Evolutionary conservation across 2,113 vertebrate genomes (phyloP), one percentile per base, ranked within the genome.

Genomic region (Psammodynastes pulverulentus): DNA sequence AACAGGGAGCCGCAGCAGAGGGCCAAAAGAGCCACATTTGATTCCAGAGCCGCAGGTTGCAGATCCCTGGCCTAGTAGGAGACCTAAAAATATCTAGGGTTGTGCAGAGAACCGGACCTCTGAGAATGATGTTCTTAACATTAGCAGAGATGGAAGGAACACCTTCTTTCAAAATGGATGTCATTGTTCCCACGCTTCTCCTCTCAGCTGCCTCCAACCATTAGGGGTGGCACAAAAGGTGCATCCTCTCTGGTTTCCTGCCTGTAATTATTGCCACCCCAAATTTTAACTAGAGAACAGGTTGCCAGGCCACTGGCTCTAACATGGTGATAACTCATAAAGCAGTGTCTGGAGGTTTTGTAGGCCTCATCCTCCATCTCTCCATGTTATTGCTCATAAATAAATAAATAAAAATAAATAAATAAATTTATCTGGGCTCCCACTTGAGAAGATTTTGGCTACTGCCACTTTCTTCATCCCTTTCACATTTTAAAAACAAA

Each of bases 231-330:
- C 48, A 12, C 53, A n/a, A 56, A n/a, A 53, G 9, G n/a, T 56
- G n/a, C n/a, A 29, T 89, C 86, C 72, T 17, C 5, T 91, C 87
- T 67, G 62, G 12, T 67, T 67, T 95, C 93, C 92, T 94, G 93
- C 53, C 5, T 89, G 62, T 91, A 95, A 94, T 86, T 79, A 93
- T 86, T 23, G 93, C 93, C 85, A 91, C 95, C 95, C 96, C 95
- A 96, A 96, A 96, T 96, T 95, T 95, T 96, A 95, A 94, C 95
- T 95, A 94, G 94, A 95, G 96, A 97, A 95, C 94, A 96, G 91
- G 97, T 98, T 98, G 97, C 97, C 97, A 97, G 94, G 97, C 97
- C 97, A 97, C 97, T 91, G 79, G 94, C 45, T 97, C 84, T 96
- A 96, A 93, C 97, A 95, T 96, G 96, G 96, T 94, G 96, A 96